Evolutionary conservation across 2,888 invertebrate species (phyloP), one percentile per base, ranked within the genome.

Genomic region (Chaetoderma sp.): DNA sequence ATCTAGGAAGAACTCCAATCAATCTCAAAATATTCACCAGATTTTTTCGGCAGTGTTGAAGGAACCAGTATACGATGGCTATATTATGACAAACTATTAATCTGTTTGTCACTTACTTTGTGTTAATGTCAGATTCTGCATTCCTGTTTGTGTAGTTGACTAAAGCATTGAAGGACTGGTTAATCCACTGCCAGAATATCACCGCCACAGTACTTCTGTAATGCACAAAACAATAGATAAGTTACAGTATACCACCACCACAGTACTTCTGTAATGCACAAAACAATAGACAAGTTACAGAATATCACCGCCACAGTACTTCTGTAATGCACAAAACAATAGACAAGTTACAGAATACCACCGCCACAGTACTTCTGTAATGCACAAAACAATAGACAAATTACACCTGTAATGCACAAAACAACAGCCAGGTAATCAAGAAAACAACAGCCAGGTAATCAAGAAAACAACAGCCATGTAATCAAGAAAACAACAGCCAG

Each of bases 161-260:
- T 18, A 96, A 86, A 1, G 99, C 98, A 87, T 99, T 99, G 88
- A 98, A 99, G 16, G 97, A 94, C 89, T 98, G 97, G 89, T 98
- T 98, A 76, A 92, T 88, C 96, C 96, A 98, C 85, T 97, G 98
- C 98, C 98, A 99, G 88, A 98, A 97, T 61, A 98, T 89, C 16
- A 97, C 96, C 2, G 95, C 95, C 1, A 93, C 90, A 13, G 93
- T 94, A 5, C 94, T 91, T 87, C 94, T 92, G 79, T 8, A 79
- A 79, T 6, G 44, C 36, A 59, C 52, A 27, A 28, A 55, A 1
- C 28, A 1, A 28, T 28, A 42, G 18, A n/a, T n/a, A n/a, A n/a
- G n/a, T n/a, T n/a, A n/a, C 98, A 99, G 88, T 98, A 97, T 61
- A 98, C 89, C 16, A 97, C 96, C 2, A 95, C 95, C 1, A 93